Conservation (phyloP, 2,888 invertebrate genomes). For the Listrodromus nycthemerus region DNA sequence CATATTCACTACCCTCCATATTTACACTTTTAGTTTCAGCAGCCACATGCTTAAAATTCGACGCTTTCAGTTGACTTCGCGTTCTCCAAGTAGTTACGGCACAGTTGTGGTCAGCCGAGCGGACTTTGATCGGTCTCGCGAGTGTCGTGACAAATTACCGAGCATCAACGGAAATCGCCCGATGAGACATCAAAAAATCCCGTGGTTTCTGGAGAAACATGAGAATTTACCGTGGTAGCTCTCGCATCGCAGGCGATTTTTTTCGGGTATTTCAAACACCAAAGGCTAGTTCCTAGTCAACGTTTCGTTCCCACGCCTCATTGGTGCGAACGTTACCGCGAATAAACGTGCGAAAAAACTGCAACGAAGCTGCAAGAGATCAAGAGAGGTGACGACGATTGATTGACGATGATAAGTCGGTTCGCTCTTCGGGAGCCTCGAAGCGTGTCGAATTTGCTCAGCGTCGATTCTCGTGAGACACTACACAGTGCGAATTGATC, state of each 20-base stretch:
- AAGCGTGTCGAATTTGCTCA: neutral
- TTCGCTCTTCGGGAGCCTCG: neutral
- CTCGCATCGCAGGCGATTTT: neutral
- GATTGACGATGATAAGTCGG: conserved; percentile 25
- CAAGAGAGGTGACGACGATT: conserved; percentile 5
- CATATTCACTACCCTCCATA: too few species aligned
- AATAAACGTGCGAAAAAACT: conserved; percentile 25
- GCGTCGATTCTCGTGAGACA: neutral
- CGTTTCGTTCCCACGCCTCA: neutral
- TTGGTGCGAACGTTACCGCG: neutral
- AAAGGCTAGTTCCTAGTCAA: neutral
- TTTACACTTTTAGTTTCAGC: neutral
- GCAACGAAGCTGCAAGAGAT: neutral
- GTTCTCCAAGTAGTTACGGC: neutral
- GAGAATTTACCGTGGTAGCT: neutral
- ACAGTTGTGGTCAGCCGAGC: neutral
- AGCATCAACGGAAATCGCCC: neutral
- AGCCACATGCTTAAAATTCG: neutral
- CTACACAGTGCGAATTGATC: neutral
- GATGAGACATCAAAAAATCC: neutral
- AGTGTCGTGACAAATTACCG: too few species aligned
- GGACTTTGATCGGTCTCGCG: neutral
- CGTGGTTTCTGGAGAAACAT: neutral
- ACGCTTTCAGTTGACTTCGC: neutral
- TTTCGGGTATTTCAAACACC: neutral